These are phyloP conservation scores for Mycalesis mineus DNA, from an alignment of 2,888 invertebrate genomes.

Conservation along the genomic window DNA sequence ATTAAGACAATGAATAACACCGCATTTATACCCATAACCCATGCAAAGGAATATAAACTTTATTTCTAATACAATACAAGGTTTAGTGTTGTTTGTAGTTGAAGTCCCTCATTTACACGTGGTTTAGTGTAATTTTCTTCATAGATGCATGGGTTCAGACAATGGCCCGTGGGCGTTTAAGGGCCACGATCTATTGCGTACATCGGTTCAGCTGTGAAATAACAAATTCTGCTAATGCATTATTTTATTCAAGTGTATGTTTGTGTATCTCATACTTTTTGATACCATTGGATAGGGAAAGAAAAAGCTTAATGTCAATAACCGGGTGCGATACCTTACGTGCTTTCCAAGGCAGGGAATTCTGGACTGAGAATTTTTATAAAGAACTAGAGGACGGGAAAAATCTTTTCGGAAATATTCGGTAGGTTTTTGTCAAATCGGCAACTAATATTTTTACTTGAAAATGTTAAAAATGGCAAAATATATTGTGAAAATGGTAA, in stretches of 20 bases:
- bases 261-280: not conserved
- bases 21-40: not conserved
- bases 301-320: too few relatives aligned
- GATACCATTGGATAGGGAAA: too few relatives aligned
- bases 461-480: too few relatives aligned
- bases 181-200: conserved; percentile 47
- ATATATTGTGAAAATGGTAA: too few relatives aligned
- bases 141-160: conserved; percentile 32
- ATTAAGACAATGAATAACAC: conserved; percentile 13
- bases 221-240: conserved; percentile 14
- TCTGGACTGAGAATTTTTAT: too few relatives aligned
- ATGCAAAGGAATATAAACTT: not conserved
- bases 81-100: not conserved
- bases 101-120: conserved; percentile 18
- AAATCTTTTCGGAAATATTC: too few relatives aligned
- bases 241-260: not conserved
- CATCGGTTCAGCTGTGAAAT: conserved; percentile 28
- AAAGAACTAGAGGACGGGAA: too few relatives aligned
- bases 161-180: conserved; percentile 46
- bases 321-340: too few relatives aligned
- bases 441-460: too few relatives aligned
- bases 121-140: conserved; percentile 27
- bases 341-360: too few relatives aligned
- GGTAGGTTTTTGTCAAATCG: too few relatives aligned
- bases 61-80: not conserved